Percentiles rank a stretch among this genome's conserved stretches.
Evolutionary conservation across 2,113 vertebrate species (phyloP).

Genomic region (Phrynocephalus versicolor): DNA sequence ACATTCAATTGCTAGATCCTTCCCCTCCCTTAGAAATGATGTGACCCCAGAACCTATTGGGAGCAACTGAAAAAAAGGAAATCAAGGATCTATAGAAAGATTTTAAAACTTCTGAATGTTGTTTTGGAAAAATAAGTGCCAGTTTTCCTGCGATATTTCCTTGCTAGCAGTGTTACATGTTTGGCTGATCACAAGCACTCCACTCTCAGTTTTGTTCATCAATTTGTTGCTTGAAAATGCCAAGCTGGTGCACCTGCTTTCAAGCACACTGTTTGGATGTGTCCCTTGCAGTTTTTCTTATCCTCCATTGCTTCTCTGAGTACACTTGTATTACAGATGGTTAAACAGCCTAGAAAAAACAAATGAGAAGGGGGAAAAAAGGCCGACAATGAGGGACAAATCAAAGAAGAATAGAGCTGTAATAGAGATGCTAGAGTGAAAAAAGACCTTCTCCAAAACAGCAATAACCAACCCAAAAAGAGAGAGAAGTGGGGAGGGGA

Average conservation of each 20-base stretch:
- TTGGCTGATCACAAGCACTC: not conserved
- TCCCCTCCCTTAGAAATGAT: not conserved
- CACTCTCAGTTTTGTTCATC: not conserved
- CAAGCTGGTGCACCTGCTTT: not conserved
- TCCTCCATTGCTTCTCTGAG: not conserved
- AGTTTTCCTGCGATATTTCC: not conserved
- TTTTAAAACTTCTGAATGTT: not conserved
- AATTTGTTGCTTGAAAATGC: not conserved
- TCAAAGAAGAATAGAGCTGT: not conserved
- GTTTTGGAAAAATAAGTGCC: not conserved
- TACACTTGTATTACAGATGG: not conserved
- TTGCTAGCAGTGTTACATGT: not conserved
- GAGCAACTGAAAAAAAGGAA: not conserved
- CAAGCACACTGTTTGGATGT: not conserved
- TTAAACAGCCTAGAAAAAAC: not conserved
- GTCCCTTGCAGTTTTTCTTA: not conserved
- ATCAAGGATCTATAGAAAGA: not conserved
- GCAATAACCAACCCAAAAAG: not conserved
- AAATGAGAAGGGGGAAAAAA: not conserved
- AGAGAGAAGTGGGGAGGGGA: too few species aligned
- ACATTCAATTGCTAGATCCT: not conserved
- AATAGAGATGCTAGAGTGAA: not conserved
- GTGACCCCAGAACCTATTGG: not conserved
- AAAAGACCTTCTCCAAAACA: not conserved
- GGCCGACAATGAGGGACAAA: not conserved